phyloP scores from a whole-genome alignment of 2,888 invertebrate species.

The Dermolepida albohirtum region DNA sequence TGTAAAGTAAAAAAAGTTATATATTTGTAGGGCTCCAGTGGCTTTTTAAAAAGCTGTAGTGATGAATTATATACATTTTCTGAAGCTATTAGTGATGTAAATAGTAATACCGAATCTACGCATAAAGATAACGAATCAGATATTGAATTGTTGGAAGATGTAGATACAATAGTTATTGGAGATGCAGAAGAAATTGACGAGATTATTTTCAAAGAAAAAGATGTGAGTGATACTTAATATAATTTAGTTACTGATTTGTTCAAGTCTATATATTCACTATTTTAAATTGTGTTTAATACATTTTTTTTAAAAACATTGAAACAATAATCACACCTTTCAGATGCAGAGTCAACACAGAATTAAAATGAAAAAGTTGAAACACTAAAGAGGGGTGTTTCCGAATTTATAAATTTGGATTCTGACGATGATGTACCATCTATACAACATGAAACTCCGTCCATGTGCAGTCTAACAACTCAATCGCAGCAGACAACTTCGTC shows the following conservation, averaged over 20 bases:
- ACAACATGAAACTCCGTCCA: not conserved
- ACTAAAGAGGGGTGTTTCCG: not conserved
- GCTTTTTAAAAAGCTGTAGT: not conserved
- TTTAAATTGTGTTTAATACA: too few species aligned
- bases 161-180: constrained; percentile 9
- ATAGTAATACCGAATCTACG: constrained; percentile 13
- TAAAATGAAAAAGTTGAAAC: not conserved
- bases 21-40: not conserved
- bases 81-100: constrained; percentile 3
- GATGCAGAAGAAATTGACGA: constrained; percentile 12
- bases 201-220: constrained; percentile 4
- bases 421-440: not conserved
- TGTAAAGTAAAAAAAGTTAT: too few species aligned
- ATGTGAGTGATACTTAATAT: not conserved
- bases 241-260: not conserved
- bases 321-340: not conserved
- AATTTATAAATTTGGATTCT: constrained; percentile 19
- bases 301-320: too few species aligned
- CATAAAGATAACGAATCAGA: constrained; percentile 18
- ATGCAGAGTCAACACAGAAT: not conserved
- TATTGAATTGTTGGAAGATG: constrained; percentile 5
- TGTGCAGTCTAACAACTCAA: not conserved
- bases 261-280: not conserved
- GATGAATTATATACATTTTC: not conserved
- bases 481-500: too few species aligned